Conservation (phyloP, 2,113 vertebrate genomes). For the Acrocephalus arundinaceus region DNA sequence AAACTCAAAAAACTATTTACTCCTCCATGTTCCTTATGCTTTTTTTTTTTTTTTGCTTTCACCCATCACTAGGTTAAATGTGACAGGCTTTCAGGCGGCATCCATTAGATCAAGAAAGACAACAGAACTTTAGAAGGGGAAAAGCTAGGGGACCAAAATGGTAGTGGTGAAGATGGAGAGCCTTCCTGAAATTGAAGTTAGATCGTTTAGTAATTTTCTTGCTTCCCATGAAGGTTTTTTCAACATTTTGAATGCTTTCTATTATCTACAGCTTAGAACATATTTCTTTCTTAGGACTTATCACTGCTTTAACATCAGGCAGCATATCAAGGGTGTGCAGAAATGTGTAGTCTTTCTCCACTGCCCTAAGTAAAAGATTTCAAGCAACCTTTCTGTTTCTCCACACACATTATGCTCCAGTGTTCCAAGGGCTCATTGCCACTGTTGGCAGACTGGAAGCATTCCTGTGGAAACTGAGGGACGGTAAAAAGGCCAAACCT, state of each 20-base stretch:
- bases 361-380: background rate
- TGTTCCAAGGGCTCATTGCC: background rate
- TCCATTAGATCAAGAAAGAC: background rate
- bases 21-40: background rate
- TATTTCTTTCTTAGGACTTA: background rate
- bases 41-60: background rate
- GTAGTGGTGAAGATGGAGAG: background rate
- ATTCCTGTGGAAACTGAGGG: background rate
- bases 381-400: background rate
- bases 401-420: background rate
- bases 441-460: background rate
- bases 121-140: background rate
- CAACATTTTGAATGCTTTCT: background rate
- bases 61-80: background rate
- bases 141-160: background rate
- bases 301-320: background rate
- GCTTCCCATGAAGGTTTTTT: background rate
- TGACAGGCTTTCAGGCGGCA: background rate
- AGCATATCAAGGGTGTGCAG: background rate
- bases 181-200: background rate
- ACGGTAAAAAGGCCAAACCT: background rate
- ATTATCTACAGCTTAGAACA: background rate
- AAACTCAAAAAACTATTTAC: background rate
- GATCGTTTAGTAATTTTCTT: background rate
- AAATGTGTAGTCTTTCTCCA: background rate